Conservation (phyloP, 2,113 vertebrate species). For the Brachyhypopomus gauderio region DNA sequence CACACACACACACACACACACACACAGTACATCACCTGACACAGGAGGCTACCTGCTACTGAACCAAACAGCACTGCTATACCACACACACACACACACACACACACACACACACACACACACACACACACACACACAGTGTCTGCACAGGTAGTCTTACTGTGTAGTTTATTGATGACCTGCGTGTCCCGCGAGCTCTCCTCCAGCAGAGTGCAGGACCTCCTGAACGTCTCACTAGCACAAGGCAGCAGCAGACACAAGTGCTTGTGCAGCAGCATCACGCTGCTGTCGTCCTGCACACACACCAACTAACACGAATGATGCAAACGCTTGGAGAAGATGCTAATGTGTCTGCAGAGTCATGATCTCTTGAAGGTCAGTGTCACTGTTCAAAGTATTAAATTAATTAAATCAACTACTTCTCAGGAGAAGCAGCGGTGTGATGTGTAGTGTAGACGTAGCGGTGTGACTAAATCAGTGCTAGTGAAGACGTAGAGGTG, state of each 20-base stretch:
- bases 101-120: neutral
- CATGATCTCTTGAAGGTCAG: too few relatives aligned
- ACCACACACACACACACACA: constrained; percentile 61
- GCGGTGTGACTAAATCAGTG: too few relatives aligned
- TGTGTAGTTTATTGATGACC: constrained; percentile 77
- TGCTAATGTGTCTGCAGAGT: neutral
- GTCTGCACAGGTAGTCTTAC: constrained; percentile 60
- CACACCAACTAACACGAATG: constrained; percentile 7
- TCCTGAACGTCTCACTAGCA: constrained; percentile 76
- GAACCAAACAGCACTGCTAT: constrained; percentile 67
- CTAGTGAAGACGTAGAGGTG: too few relatives aligned
- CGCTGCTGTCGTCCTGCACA: constrained; percentile 73
- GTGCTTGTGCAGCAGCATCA: constrained; percentile 75
- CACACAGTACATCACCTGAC: constrained; percentile 77
- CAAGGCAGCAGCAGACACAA: constrained; percentile 76
- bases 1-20: too few relatives aligned
- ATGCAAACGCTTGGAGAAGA: neutral
- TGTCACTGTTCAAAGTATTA: too few relatives aligned
- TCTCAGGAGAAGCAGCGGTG: neutral
- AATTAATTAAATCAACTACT: neutral
- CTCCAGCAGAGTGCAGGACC: constrained; percentile 73
- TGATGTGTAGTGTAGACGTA: too few relatives aligned
- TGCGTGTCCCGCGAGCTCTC: constrained; percentile 74
- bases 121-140: neutral
- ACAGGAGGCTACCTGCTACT: constrained; percentile 75